Conservation (phyloP, 2,888 invertebrate genomes). For the Busseola fusca region DNA sequence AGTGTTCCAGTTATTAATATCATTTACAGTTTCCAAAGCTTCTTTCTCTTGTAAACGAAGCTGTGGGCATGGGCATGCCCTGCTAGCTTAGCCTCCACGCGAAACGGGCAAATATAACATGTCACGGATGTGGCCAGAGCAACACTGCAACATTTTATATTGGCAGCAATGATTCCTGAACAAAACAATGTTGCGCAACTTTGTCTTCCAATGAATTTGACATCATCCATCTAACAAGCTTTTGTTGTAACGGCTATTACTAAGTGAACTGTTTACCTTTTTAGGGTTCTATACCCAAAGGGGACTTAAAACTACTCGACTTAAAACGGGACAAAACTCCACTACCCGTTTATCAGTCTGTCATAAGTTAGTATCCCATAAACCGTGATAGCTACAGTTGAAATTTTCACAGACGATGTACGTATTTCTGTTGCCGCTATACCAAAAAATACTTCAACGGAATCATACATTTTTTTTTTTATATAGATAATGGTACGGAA, state of each 20-base stretch:
- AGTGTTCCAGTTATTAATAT: conserved; percentile 2
- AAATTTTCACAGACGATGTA: too few species aligned
- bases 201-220: neutral
- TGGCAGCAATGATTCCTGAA: neutral
- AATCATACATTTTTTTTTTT: too few species aligned
- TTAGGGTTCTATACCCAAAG: too few species aligned
- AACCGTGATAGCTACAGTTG: too few species aligned
- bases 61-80: neutral
- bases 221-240: neutral
- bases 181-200: neutral
- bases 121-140: too few species aligned
- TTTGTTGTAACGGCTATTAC: neutral
- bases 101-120: neutral
- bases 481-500: too few species aligned
- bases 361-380: too few species aligned
- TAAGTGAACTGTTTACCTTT: neutral
- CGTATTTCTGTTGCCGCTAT: too few species aligned
- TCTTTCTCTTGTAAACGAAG: neutral
- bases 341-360: too few species aligned
- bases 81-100: neutral
- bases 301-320: too few species aligned
- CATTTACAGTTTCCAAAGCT: neutral
- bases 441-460: too few species aligned
- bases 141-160: neutral
- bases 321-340: too few species aligned